These are phyloP conservation scores for Cheilosia scutellata DNA, from an alignment of 2,888 invertebrate species.

Conservation along the genomic window DNA sequence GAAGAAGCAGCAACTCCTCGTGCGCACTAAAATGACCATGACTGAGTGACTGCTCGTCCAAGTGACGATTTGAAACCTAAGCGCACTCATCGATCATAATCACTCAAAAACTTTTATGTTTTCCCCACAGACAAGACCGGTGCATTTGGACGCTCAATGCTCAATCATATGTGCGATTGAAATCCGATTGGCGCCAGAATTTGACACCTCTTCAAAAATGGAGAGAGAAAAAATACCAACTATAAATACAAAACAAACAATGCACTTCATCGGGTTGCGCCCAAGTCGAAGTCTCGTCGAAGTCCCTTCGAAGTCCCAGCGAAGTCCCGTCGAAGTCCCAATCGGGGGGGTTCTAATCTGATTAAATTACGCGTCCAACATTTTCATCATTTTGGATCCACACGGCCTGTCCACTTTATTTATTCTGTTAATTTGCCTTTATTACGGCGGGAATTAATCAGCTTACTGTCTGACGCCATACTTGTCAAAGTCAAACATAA, in stretches of 20 bases:
- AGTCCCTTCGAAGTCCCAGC: neutral
- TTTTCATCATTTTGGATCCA: constrained; percentile 11
- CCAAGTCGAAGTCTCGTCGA: constrained; percentile 7
- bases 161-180: constrained; percentile 59
- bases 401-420: constrained; percentile 53
- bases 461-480: constrained; percentile 75
- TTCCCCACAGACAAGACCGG: constrained; percentile 13
- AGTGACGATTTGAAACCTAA: constrained; percentile 34
- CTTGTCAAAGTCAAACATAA: constrained; percentile 74
- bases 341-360: constrained; percentile 54
- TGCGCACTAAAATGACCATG: neutral
- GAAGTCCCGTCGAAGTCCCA: neutral
- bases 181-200: constrained; percentile 72
- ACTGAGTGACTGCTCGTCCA: constrained; percentile 10
- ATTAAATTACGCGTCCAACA: constrained; percentile 56
- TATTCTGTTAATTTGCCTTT: constrained; percentile 67
- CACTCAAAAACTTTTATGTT: constrained; percentile 56
- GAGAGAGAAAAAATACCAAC: neutral
- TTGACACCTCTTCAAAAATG: constrained; percentile 61
- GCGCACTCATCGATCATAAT: constrained; percentile 57
- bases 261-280: constrained; percentile 54
- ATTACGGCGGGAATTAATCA: constrained; percentile 72
- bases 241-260: constrained; percentile 37
- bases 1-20: constrained; percentile 8
- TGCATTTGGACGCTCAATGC: constrained; percentile 8